Conservation (phyloP, 2,797 vertebrate genomes). For the Propithecus perrieri region DNA sequence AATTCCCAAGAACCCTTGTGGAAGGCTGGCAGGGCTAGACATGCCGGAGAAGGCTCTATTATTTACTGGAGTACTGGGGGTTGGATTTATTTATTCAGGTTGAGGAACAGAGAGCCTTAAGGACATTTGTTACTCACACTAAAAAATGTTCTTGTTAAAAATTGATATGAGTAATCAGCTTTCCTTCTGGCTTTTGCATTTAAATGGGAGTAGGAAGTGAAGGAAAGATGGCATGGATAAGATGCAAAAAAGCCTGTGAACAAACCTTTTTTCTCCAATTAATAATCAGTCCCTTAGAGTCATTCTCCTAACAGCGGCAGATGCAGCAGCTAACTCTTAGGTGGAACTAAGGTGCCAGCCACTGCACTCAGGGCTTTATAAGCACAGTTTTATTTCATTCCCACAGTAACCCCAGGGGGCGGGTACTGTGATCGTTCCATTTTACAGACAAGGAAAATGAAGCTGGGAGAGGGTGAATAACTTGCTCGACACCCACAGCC, state of each 20-base stretch:
- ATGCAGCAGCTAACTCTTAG: background rate
- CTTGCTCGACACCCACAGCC: background rate
- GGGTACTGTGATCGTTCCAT: background rate
- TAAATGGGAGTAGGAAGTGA: background rate
- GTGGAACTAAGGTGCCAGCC: background rate
- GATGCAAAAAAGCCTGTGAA: background rate
- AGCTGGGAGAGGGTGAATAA: background rate
- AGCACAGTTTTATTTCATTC: background rate
- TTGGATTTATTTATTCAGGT: background rate
- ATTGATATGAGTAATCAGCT: background rate
- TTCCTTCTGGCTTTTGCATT: conserved; percentile 16
- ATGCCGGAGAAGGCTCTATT: background rate
- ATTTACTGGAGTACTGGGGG: background rate
- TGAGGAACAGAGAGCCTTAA: background rate
- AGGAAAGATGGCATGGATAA: background rate
- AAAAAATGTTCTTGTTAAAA: conserved; percentile 25
- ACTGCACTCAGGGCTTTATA: background rate
- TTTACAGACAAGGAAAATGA: background rate
- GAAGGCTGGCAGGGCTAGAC: background rate
- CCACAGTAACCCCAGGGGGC: background rate
- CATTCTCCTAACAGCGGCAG: background rate
- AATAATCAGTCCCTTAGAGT: background rate
- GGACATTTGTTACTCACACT: background rate
- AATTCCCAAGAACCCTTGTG: background rate
- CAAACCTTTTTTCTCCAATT: background rate